Evolutionary conservation across 2,888 invertebrate genomes (phyloP), one percentile per base, ranked within the genome.

Genomic region (Callimorpha dominula): DNA sequence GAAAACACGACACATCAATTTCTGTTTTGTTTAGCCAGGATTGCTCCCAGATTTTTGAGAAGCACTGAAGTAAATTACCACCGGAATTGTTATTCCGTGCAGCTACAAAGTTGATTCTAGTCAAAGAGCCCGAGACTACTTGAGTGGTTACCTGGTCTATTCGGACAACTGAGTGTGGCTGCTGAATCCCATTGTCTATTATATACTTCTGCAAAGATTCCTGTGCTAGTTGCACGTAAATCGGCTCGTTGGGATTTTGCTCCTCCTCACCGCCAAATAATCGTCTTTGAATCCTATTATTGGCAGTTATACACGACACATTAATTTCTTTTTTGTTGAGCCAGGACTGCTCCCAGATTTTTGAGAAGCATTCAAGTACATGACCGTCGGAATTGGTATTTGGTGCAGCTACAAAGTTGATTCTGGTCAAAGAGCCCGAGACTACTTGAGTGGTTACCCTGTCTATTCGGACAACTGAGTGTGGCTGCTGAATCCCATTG

Each of bases 291-390:
- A n/a, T 14, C 20, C 68, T 65, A 7, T 52, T 14, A n/a, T 60
- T 12, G 17, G 11, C 46, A 0, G 8, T 43, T 0, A 64, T 0
- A 63, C 80, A 81, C 49, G 71, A n/a, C 1, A 79, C 79, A 0
- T 17, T 57, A 42, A 80, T 78, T 17, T 75, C 42, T 60, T 71
- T 86, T 9, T 79, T 77, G 0, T 86, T 82, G 0, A 76, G 17
- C 89, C 88, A 88, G 1, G 77, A 9, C 64, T 78, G 78, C 57
- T 87, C 87, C 83, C 79, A 88, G 50, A 89, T 75, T 60, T 81
- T 60, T 3, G 90, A 86, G 31, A 81, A 70, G 72, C 91, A 91
- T 31, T 65, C 76, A 14, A 85, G 70, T 0, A 74, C 72, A 5
- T 54, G 72, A 15, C 8, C 52, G 0, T 17, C 9, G 12, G n/a